These are phyloP conservation scores for Trilocha varians DNA, from an alignment of 2,888 invertebrate genomes.

Conservation along the genomic window DNA sequence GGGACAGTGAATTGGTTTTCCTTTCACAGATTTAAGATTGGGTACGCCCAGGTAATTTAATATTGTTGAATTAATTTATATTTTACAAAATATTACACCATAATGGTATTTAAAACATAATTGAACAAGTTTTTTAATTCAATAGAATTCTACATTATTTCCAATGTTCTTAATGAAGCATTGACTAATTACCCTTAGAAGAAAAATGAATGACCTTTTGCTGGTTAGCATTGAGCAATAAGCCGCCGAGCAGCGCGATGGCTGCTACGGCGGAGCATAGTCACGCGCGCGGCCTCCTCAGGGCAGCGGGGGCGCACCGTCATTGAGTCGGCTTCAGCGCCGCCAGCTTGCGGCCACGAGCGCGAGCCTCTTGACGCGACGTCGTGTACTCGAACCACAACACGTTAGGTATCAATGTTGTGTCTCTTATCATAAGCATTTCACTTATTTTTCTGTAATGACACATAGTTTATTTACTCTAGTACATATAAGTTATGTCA, in stretches of 20 bases:
- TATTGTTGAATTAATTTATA: too few species aligned
- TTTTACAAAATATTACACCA: too few species aligned
- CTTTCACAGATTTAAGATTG: too few species aligned
- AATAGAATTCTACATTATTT: constrained; percentile 2
- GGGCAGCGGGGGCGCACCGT: constrained; percentile 65
- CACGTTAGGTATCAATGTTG: constrained; percentile 92
- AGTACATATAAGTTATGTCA: neutral
- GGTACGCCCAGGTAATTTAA: too few species aligned
- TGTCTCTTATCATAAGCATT: constrained; percentile 88
- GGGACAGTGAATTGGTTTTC: too few species aligned
- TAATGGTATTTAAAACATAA: too few species aligned
- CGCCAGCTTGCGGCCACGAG: constrained; percentile 84
- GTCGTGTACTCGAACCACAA: constrained; percentile 95
- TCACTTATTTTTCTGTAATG: constrained; percentile 87
- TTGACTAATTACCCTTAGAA: constrained; percentile 16
- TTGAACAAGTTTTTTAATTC: neutral
- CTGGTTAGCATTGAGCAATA: constrained; percentile 33
- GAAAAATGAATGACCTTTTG: constrained; percentile 29
- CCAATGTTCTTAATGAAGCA: neutral
- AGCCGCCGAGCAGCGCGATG: constrained; percentile 47
- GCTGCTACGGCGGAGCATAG: constrained; percentile 51
- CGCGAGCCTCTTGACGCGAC: constrained; percentile 85
- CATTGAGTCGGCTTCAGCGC: constrained; percentile 86
- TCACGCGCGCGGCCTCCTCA: constrained; percentile 63
- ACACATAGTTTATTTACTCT: neutral